These are phyloP conservation scores for Watsonalla cultraria DNA, from an alignment of 2,888 invertebrate species.

Conservation along the genomic window DNA sequence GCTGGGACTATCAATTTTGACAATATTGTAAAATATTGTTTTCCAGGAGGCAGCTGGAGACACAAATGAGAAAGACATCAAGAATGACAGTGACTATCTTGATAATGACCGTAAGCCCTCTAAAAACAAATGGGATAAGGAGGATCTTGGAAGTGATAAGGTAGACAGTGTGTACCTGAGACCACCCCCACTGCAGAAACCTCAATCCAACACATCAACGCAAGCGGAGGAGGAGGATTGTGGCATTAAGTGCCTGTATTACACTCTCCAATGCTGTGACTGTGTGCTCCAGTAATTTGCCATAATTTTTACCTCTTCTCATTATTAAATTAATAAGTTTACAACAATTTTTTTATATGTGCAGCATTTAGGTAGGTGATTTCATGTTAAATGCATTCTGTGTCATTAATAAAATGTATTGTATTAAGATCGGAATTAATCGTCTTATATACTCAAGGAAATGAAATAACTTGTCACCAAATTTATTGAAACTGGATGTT, in stretches of 20 bases:
- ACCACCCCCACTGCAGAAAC: constrained; percentile 45
- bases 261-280: constrained; percentile 81
- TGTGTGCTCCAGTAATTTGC: constrained; percentile 71
- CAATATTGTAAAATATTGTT: constrained; percentile 5
- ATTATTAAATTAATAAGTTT: background rate
- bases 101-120: constrained; percentile 42
- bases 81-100: constrained; percentile 36
- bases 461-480: no score
- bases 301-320: constrained; percentile 4
- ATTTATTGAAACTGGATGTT: background rate
- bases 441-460: no score
- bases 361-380: background rate
- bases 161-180: constrained; percentile 59
- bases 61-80: constrained; percentile 31
- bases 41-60: constrained; percentile 58
- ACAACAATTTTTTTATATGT: background rate
- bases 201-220: constrained; percentile 37
- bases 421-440: no score
- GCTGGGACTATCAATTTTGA: no score
- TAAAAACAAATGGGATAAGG: constrained; percentile 32
- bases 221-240: constrained; percentile 75
- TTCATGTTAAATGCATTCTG: no score
- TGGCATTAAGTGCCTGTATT: constrained; percentile 80
- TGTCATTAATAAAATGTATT: no score
- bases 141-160: constrained; percentile 43